Base-by-base conservation (phyloP, 2,888 invertebrate genomes). In the Lasioglossum oenotherae region DNA sequence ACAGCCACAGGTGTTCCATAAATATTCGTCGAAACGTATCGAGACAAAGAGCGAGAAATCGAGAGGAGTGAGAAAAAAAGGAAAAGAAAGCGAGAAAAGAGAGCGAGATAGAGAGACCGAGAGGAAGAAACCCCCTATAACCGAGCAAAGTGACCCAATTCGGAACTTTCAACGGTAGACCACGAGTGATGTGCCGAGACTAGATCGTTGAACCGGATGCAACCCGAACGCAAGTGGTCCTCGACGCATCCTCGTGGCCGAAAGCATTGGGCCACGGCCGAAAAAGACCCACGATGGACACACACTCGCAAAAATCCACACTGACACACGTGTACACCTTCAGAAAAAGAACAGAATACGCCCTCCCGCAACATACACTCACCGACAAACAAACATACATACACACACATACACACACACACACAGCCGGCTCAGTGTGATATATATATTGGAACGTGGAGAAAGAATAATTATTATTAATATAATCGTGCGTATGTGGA, bases 351-450 rank as follows among this genome's bases (percentile, higher is more conserved):
- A 16, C n/a, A n/a, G 60, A 38, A 31, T 73, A 71, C 46, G 74
- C 23, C 77, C 80, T 89, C 27, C 46, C 38, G 4, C 41, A 10
- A 19, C 87, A 90, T 92, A 44, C 23, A 60, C 35, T 60, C 77
- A 35, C 31, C 31, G 31, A 19, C 60, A 19, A n/a, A 74, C 27
- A 27, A n/a, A 41, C 41, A 60, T 2, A 80, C 79, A 89, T 2
- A 80, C 81, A 89, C 91, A 53, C 5, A 44, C 31, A 41, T 31
- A 67, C 12, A 67, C 46, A 78, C 76, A 90, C 88, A 92, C 93
- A 93, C 93, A 93, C 94, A 94, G 94, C 94, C 93, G 94, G 94
- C 94, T 94, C 94, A 94, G 94, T 94, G 94, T 94, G 94, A 94
- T 94, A 93, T 94, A 93, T 94, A 94, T 94, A 94, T 93, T 93